Evolutionary conservation across 92 coral and sea anemone genomes (phyloP), one percentile per base, ranked within the genome.

Genomic region (Parazoanthus darwini): DNA sequence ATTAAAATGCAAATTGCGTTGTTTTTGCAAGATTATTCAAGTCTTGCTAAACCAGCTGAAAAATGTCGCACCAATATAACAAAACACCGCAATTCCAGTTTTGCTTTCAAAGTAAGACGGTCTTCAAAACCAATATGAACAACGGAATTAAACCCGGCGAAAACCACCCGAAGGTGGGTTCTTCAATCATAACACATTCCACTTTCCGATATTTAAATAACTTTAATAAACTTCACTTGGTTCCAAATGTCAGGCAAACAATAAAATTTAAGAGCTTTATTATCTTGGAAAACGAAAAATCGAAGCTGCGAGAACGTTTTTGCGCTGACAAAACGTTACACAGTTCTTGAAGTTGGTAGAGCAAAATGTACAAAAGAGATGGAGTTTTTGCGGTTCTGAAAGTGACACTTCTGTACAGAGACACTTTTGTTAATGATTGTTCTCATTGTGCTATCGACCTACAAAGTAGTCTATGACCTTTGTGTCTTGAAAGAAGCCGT

Each of bases 1-100:
- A 74, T 39, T 76, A 63, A 76, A 76, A 76, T 76, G 80, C 80
- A 76, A 76, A 76, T 39, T 39, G 51, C 80, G 35, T 39, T 76
- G 51, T 39, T 76, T 38, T 39, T 39, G 80, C 33, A 39, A 44
- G 80, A 42, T 38, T 38, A 63, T 63, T 76, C 11, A 76, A 76
- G 43, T 76, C 39, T n/a, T 39, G 54, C 25, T 76, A 76, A 23
- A 76, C 80, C 80, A 76, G 80, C 4, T 38, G 80, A 76, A 76
- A 76, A 76, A 63, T 63, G 70, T 63, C 70, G 70, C 70, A 20
- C 70, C 70, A 63, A 18, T 63, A 63, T 18, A 63, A 63, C n/a
- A 63, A 20, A 63, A 18, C 58, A 51, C 25, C 20, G n/a, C 50
- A 38, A 76, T 18, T 18, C 26, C 48, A 76, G 70, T 63, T 63